Evolutionary conservation across 2,113 vertebrate genomes (phyloP).

Genomic region (Heloderma charlesbogerti): DNA sequence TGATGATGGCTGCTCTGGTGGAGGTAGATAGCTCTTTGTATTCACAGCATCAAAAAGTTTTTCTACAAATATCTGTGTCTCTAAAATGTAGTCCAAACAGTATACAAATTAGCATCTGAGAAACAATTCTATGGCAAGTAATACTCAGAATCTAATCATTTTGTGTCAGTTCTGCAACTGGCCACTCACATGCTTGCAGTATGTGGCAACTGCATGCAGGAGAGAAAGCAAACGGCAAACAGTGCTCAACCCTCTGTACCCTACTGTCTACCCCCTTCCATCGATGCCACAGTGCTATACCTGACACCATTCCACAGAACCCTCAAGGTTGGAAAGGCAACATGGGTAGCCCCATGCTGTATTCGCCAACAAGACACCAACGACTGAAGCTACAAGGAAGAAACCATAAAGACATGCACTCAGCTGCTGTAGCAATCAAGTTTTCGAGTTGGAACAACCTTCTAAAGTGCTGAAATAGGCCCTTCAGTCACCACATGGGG

Average conservation of each 20-base stretch:
- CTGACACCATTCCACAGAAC: not conserved
- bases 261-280: not conserved
- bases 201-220: not conserved
- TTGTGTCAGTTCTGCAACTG: not conserved
- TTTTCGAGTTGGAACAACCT: not conserved
- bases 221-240: not conserved
- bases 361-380: not conserved
- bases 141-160: not conserved
- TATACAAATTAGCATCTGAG: not conserved
- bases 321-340: not conserved
- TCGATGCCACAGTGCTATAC: too few relatives aligned
- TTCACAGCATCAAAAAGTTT: constrained; percentile 97
- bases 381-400: not conserved
- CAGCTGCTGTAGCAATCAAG: not conserved
- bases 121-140: not conserved
- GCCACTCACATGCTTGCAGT: not conserved
- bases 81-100: constrained; percentile 74
- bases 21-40: constrained; percentile 96
- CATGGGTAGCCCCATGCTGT: not conserved
- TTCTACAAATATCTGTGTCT: constrained; percentile 97
- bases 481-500: not conserved
- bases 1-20: constrained; percentile 84
- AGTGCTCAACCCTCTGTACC: too few relatives aligned
- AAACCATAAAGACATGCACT: not conserved
- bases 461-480: not conserved